Percentiles rank a stretch among this genome's conserved stretches.
Conservation (phyloP, 1,140 invertebrate genomes). For the Lithobius niger region DNA sequence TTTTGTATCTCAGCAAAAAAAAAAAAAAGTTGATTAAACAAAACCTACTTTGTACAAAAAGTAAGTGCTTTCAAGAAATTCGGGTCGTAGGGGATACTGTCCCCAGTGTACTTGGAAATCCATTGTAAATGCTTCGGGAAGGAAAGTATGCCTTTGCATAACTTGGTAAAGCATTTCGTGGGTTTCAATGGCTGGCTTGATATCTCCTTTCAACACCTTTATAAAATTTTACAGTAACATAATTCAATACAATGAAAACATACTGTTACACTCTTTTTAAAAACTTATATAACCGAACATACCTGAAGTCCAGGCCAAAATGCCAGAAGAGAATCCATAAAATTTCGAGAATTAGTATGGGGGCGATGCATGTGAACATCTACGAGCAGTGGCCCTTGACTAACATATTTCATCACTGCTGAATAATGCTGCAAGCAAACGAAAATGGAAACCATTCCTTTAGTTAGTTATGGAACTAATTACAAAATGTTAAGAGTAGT, state of each 20-base stretch:
- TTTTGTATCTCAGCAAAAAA: not conserved
- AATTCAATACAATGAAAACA: not conserved
- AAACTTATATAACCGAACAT: too few species aligned
- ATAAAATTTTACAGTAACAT: too few species aligned
- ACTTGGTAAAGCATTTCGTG: conserved; percentile 94
- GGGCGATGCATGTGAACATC: conserved; percentile 99
- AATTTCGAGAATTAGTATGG: conserved; percentile 85
- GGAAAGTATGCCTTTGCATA: conserved; percentile 89
- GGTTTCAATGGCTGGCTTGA: conserved; percentile 91
- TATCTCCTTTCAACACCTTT: conserved; percentile 77
- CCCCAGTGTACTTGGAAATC: conserved; percentile 96
- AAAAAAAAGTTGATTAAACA: too few species aligned
- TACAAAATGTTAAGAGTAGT: too few species aligned
- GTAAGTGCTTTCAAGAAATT: conserved; percentile 96
- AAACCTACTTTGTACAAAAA: conserved; percentile 59
- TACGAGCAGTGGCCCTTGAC: conserved; percentile 82
- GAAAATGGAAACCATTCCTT: not conserved
- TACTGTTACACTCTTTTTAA: too few species aligned
- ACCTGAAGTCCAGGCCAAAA: conserved; percentile 98
- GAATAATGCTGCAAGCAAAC: conserved; percentile 72
- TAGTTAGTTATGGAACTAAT: too few species aligned
- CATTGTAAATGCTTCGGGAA: conserved; percentile 93
- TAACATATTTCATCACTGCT: conserved; percentile 97
- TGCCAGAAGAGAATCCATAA: conserved; percentile 92
- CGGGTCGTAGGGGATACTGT: conserved; percentile 89